phyloP scores from a whole-genome alignment of 2,797 vertebrate genomes.

The Synaphobranchus kaupii region DNA sequence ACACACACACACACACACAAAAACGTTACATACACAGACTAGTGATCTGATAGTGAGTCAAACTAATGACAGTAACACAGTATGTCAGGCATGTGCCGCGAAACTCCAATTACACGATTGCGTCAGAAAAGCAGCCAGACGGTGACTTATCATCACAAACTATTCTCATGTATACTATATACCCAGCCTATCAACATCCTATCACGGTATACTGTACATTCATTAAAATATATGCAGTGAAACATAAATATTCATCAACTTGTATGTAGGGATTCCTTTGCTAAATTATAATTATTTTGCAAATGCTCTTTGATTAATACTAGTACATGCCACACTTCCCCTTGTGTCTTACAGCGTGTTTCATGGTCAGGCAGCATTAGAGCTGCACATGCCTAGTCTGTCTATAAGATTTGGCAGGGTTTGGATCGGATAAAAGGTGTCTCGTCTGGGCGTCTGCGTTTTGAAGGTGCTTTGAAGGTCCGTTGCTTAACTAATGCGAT shows the following conservation, averaged over 20 bases:
- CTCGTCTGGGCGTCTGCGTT: constrained; percentile 55
- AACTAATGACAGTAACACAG: no score
- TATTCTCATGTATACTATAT: neutral
- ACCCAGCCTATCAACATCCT: neutral
- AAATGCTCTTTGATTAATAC: neutral
- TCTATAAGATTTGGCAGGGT: constrained; percentile 49
- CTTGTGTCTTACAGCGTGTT: neutral
- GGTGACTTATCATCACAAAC: no score
- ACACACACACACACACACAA: no score
- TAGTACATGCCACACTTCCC: neutral
- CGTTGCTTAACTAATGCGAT: constrained; percentile 60
- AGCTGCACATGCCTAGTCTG: constrained; percentile 51
- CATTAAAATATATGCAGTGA: neutral
- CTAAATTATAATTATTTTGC: neutral
- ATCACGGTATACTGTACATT: neutral
- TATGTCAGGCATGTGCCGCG: no score
- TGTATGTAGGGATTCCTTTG: neutral
- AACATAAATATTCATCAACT: neutral
- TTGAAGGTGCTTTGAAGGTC: constrained; percentile 64
- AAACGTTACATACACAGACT: no score
- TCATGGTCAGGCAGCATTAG: constrained; percentile 32
- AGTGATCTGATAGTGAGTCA: no score
- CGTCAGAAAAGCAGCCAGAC: no score
- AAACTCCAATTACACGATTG: no score
- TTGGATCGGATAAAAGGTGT: constrained; percentile 58